Base-by-base conservation (phyloP, 2,113 vertebrate genomes). In the Oplegnathus fasciatus region DNA sequence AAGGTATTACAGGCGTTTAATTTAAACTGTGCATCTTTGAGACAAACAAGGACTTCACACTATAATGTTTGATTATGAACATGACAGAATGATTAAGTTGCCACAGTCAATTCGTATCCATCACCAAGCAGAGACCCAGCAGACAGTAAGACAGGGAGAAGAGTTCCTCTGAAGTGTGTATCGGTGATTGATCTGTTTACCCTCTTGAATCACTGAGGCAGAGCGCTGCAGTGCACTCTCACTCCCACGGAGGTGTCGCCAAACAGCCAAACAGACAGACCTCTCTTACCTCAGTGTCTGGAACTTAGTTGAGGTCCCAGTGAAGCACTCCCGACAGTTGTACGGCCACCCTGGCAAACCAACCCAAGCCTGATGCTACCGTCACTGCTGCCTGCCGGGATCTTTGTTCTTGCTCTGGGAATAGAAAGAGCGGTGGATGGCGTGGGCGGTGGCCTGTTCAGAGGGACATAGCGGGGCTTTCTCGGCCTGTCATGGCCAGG, bases 171-270 rank as follows among this genome's bases (percentile, higher is more conserved):
- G 87, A 89, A 88, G 87, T 88, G 86, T 89, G 83, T 78, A 65
- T 82, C n/a, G 40, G 76, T 89, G 92, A 93, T 92, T 93, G 92
- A 93, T 93, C 89, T 93, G 91, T 94, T 94, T 91, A 93, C 90
- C 54, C 79, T 74, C 68, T 80, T 79, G 80, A 87, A 89, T 83
- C 80, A 78, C 60, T 77, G 89, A 91, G 84, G 90, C 88, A 64
- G 54, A 90, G 84, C 66, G 22, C 84, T 80, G 89, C 85, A 60
- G 75, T 60, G 54, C 67, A 58, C 20, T 58, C 50, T 52, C 10
- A 28, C 80, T 91, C 86, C 82, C 72, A 83, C 34, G 0, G 80
- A 86, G 82, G 62, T 87, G 83, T 91, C 58, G 54, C 77, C 72
- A 62, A 71, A 78, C 80, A 64, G 18, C 24, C 80, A 52, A 75